These are phyloP conservation scores for Hirtodrosophila trivittata DNA, from an alignment of 2,888 invertebrate species.

Conservation along the genomic window DNA sequence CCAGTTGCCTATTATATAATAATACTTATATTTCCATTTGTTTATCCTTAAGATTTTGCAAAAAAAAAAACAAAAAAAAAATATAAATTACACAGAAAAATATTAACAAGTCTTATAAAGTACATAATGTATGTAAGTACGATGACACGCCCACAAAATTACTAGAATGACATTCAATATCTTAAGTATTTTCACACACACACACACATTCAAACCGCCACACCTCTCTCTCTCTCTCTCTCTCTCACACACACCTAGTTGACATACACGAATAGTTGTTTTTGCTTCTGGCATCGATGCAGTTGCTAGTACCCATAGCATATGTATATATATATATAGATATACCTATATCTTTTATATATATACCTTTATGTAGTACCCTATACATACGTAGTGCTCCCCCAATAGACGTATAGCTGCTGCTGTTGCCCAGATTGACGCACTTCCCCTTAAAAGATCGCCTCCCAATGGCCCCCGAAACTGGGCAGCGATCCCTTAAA, in stretches of 20 bases:
- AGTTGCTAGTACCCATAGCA: slow-evolving; percentile 15
- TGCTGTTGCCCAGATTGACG: slow-evolving; percentile 58
- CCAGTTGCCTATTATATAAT: slow-evolving; percentile 63
- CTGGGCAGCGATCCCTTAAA: slow-evolving; percentile 79
- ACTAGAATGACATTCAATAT: slow-evolving; percentile 35
- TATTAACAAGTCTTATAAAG: slow-evolving; percentile 73
- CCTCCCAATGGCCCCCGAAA: slow-evolving; percentile 24
- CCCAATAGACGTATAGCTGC: no score
- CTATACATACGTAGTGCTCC: slow-evolving; percentile 2
- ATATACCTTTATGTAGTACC: slow-evolving; percentile 7
- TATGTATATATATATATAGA: slow-evolving; percentile 8
- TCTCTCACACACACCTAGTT: slow-evolving; percentile 26
- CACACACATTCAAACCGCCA: slow-evolving; percentile 6
- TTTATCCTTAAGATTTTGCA: slow-evolving; percentile 26
- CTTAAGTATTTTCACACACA: slow-evolving; percentile 24
- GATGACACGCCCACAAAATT: slow-evolving; percentile 21
- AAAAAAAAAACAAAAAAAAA: slow-evolving; percentile 49
- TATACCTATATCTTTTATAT: slow-evolving; percentile 3
- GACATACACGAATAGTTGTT: slow-evolving; percentile 38
- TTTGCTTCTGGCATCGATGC: background rate
- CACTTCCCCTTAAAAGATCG: slow-evolving; percentile 60
- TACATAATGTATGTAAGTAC: slow-evolving; percentile 27
- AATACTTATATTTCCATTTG: background rate
- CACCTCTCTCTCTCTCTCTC: no score
- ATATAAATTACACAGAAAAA: slow-evolving; percentile 61